Evolutionary conservation across 2,888 invertebrate genomes (phyloP).

Genomic region (Abrostola tripartita): DNA sequence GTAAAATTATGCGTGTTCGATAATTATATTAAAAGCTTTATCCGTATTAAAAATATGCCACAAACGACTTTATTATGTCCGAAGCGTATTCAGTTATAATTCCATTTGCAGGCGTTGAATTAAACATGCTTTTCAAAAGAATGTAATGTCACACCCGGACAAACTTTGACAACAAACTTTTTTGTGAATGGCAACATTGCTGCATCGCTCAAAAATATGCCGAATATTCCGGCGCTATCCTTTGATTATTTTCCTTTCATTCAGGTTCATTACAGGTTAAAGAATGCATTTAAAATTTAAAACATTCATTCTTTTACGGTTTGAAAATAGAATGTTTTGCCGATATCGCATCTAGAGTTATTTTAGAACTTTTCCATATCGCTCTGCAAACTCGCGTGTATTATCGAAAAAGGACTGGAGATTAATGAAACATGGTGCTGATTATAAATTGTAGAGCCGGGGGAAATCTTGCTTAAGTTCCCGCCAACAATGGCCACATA

Average conservation of each 20-base stretch:
- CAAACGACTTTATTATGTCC: constrained; percentile 4
- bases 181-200: not conserved
- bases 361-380: constrained; percentile 21
- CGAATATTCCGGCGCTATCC: constrained; percentile 8
- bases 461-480: constrained; percentile 83
- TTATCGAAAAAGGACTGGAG: constrained; percentile 65
- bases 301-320: not conserved
- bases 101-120: constrained; percentile 13
- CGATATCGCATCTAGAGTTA: not conserved
- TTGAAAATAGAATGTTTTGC: not conserved
- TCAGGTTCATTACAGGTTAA: not conserved
- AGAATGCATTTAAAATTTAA: not conserved
- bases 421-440: constrained; percentile 76
- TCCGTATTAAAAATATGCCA: not conserved
- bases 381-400: constrained; percentile 51
- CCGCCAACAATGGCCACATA: constrained; percentile 73
- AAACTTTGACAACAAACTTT: constrained; percentile 6
- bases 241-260: not conserved
- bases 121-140: constrained; percentile 11
- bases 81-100: constrained; percentile 4
- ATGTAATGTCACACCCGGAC: constrained; percentile 20
- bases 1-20: not conserved
- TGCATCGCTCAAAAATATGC: constrained; percentile 8
- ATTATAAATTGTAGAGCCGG: constrained; percentile 76
- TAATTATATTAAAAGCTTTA: not conserved